Conservation (phyloP, 1,140 invertebrate species). For the Caenorhabditis latens region DNA sequence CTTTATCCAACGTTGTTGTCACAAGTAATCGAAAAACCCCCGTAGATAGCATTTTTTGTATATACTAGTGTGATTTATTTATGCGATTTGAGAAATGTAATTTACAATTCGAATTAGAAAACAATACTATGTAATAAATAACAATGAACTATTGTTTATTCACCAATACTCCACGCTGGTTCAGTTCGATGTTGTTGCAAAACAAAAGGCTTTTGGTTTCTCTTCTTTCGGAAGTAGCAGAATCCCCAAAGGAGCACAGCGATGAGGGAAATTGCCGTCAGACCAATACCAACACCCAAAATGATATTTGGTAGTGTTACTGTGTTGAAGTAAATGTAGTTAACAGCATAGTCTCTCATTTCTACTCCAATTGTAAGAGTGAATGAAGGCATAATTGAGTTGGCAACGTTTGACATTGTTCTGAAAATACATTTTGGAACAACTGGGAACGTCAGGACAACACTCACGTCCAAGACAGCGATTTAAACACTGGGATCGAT, state of each 20-base stretch:
- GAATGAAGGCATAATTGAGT: slow-evolving; percentile 54
- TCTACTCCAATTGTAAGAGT: slow-evolving; percentile 43
- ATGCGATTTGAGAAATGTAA: slow-evolving; percentile 46
- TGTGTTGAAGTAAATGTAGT: slow-evolving; percentile 60
- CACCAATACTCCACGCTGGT: slow-evolving; percentile 5
- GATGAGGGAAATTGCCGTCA: slow-evolving; percentile 4
- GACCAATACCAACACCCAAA: slow-evolving; percentile 61
- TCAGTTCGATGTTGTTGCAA: slow-evolving; percentile 5
- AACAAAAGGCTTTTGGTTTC: slow-evolving; percentile 19
- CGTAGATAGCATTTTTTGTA: neutral
- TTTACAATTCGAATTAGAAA: neutral
- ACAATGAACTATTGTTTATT: neutral
- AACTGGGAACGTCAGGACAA: no score
- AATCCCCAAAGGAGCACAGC: slow-evolving; percentile 18
- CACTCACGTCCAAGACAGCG: slow-evolving; percentile 9
- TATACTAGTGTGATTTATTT: slow-evolving; percentile 25
- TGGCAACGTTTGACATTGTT: slow-evolving; percentile 27
- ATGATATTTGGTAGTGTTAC: slow-evolving; percentile 56
- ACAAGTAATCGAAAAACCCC: neutral
- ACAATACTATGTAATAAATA: neutral
- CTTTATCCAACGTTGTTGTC: neutral
- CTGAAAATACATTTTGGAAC: slow-evolving; percentile 2
- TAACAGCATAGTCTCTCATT: slow-evolving; percentile 51
- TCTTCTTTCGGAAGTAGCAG: slow-evolving; percentile 15
- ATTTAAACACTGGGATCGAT: slow-evolving; percentile 56